These are phyloP conservation scores for Lysandra coridon DNA, from an alignment of 2,888 invertebrate species.

Conservation along the genomic window DNA sequence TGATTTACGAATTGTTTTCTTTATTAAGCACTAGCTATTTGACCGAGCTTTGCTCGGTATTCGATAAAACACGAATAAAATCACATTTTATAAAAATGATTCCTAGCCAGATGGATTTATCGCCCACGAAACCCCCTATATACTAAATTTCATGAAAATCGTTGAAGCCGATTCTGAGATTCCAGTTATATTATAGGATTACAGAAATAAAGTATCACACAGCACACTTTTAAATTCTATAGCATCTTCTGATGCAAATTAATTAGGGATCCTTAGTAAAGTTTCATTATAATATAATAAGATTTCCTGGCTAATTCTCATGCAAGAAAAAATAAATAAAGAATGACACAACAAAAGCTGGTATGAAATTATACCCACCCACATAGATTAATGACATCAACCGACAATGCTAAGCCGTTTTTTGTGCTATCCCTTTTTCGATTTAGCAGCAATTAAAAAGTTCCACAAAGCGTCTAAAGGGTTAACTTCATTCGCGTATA, in stretches of 20 bases:
- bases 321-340: constrained; percentile 37
- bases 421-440: constrained; percentile 64
- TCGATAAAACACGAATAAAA: no score
- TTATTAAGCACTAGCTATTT: no score
- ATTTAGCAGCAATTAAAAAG: constrained; percentile 79
- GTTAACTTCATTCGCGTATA: constrained; percentile 72
- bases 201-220: background rate
- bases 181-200: background rate
- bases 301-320: constrained; percentile 18
- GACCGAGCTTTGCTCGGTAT: no score
- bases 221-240: background rate
- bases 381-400: constrained; percentile 69
- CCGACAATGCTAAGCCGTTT: constrained; percentile 61
- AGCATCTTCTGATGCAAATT: background rate
- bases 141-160: no score
- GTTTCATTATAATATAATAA: background rate
- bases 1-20: no score
- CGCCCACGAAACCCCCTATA: no score
- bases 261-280: background rate
- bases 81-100: no score
- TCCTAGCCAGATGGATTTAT: no score
- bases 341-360: constrained; percentile 47
- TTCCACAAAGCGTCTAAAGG: constrained; percentile 66
- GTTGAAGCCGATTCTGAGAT: no score
- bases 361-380: constrained; percentile 65